phyloP scores from a whole-genome alignment of 2,888 invertebrate species.

The Willowsia nigromaculata region DNA sequence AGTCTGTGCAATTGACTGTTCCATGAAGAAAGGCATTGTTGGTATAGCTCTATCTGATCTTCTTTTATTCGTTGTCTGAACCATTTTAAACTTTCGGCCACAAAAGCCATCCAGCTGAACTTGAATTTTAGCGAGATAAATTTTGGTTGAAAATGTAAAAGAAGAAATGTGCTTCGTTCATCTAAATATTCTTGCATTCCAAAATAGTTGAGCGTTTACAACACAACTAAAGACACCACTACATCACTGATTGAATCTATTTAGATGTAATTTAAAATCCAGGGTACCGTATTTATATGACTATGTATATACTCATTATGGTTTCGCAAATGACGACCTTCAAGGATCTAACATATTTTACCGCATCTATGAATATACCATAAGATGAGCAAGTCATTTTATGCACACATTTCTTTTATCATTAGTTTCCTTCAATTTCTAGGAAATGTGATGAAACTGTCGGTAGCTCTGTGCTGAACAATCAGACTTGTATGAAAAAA shows the following conservation, averaged over 20 bases:
- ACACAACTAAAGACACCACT: neutral
- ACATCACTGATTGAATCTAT: neutral
- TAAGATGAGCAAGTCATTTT: neutral
- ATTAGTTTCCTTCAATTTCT: neutral
- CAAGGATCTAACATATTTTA: too few relatives aligned
- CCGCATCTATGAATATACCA: too few relatives aligned
- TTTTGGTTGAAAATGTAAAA: neutral
- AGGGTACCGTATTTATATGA: too few relatives aligned
- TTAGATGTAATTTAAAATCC: too few relatives aligned
- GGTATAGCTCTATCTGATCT: neutral
- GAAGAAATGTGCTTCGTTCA: neutral
- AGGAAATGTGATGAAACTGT: neutral
- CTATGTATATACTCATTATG: neutral
- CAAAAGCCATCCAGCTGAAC: neutral
- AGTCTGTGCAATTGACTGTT: neutral
- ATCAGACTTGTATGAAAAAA: neutral
- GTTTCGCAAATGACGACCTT: neutral
- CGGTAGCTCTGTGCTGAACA: neutral
- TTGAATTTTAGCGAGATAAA: neutral
- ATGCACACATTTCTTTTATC: conserved; percentile 16
- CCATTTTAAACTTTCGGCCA: neutral
- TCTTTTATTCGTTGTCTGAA: too few relatives aligned
- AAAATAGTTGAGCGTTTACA: neutral
- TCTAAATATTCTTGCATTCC: neutral
- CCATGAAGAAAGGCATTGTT: neutral